Base-by-base conservation (phyloP, 2,888 invertebrate species). In the Meteorus colon region DNA sequence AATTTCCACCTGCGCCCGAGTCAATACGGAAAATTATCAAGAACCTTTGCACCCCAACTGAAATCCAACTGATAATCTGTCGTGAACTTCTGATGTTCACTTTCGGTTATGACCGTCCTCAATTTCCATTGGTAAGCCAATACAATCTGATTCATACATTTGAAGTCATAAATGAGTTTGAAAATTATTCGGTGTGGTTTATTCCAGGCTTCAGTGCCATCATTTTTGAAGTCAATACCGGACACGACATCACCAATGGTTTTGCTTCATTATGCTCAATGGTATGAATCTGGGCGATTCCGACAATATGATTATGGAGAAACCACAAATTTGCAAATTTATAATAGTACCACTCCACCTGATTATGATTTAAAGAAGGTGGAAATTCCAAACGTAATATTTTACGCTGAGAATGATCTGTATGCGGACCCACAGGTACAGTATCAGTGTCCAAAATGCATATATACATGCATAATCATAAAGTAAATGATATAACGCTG, bases 211-310 rank as follows among this genome's bases (percentile, higher is more conserved):
- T 87, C 95, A 75, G 82, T 96, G 70, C 95, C 95, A 0, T 89
- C 94, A 0, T 93, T 96, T 77, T 85, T 95, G 51, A 91, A 91
- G 6, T 94, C 95, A 79, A 91, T 92, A 0, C 96, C 96, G 0
- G 94, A 95, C 0, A 95, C 95, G 0, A 92, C 94, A 0, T 96
- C 96, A 0, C 92, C 93, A 0, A 94, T 93, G 88, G 94, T 95
- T 0, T 82, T 96, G 6, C 86, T 94, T 0, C 96, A 96, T 87
- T 95, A 92, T 81, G 92, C 92, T 0, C 94, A 94, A 86, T 92
- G 92, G 86, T 92, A 94, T 12, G 84, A 87, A 19, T 90, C 88
- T 4, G 92, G 92, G 0, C 90, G 91, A 73, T 95, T 95, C 82
- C 92, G 92, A 82, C 92, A 92, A 84, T 96, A 92, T 81, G 95